Evolutionary conservation across 2,888 invertebrate species (phyloP), one percentile per base, ranked within the genome.

Genomic region (Ditylenchus weischeri): DNA sequence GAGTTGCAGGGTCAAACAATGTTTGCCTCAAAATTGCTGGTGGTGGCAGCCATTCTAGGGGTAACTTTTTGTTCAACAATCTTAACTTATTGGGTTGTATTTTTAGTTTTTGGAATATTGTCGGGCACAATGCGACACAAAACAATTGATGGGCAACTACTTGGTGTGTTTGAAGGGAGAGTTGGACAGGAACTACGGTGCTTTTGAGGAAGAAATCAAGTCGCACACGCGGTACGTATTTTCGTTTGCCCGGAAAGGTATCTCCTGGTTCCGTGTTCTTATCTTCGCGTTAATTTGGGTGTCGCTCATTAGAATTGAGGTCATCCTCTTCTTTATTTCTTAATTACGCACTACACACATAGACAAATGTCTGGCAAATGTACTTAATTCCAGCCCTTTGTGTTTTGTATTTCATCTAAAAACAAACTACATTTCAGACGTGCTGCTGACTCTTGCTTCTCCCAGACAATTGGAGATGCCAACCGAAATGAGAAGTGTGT

Each of bases 401-500:
- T 43, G 43, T 43, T 2, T 15, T 43, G 43, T 2, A 43, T 43
- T 43, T 13, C 11, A 8, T 43, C 15, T 43, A 15, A 43, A 43
- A 43, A 43, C 43, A 43, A 43, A 51, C 68, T 15, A 11, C 35
- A 38, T 69, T 75, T 50, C 63, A 79, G 79, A 61, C 74, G 75
- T 62, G 81, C 81, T 21, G 81, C 79, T 19, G 71, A 71, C 47
- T 69, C 78, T 7, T 81, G 81, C 63, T 81, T 81, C 64, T 77
- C 81, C 10, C 76, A 77, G 1, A 74, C 75, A 11, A 80, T 81
- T 70, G 78, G 75, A 15, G 81, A 81, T 59, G 81, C 81, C 51
- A 81, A 81, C 70, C 57, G 64, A 29, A 76, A 81, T 64, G 80
- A 79, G 62, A 75, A 78, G 49, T 81, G 81, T 65, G 81, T 81